Base-by-base conservation (phyloP, 2,888 invertebrate species). In the Eupithecia pulchellata region DNA sequence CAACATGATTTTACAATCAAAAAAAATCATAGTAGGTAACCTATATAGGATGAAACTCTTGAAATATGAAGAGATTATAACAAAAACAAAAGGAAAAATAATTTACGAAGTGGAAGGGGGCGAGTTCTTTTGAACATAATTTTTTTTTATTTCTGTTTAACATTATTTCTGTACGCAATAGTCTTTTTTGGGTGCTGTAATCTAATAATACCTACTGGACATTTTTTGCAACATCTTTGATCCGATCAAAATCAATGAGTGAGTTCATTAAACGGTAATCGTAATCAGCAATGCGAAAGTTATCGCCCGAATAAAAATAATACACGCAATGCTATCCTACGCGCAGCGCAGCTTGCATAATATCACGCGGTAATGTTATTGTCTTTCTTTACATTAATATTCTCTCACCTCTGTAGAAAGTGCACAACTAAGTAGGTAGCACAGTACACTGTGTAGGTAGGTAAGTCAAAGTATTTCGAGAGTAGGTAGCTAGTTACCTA, bases 401-500 rank as follows among this genome's bases (percentile, higher is more conserved):
- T 83, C 84, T 74, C 77, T 72, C 71, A 76, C 75, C 74, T 74
- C 66, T 60, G 30, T 80, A 82, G 83, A 83, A 83, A 83, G 83
- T 82, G 75, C 32, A 34, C 34, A 32, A 9, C n/a, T 34, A 17
- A 30, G 8, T 29, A 9, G n/a, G n/a, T n/a, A n/a, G n/a, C n/a
- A n/a, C n/a, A n/a, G n/a, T n/a, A n/a, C n/a, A n/a, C n/a, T 17
- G 4, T 20, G 17, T 47, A 20, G 3, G 25, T 55, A 55, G 55
- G 11, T 27, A 25, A 2, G 25, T 4, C 11, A 27, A 9, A 25
- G 20, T 32, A 57, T 57, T 57, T 17, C 17, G 17, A 57, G 29
- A n/a, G 20, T 4, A 32, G n/a, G 9, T 30, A 29, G 3, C 13
- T 29, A 57, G 20, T 14, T 55, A 55, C 0, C 17, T 29, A 29